Evolutionary conservation across 35 echinoderm and acorn worm genomes (phyloP), one percentile per base, ranked within the genome.

Genomic region (Lytechinus variegatus): DNA sequence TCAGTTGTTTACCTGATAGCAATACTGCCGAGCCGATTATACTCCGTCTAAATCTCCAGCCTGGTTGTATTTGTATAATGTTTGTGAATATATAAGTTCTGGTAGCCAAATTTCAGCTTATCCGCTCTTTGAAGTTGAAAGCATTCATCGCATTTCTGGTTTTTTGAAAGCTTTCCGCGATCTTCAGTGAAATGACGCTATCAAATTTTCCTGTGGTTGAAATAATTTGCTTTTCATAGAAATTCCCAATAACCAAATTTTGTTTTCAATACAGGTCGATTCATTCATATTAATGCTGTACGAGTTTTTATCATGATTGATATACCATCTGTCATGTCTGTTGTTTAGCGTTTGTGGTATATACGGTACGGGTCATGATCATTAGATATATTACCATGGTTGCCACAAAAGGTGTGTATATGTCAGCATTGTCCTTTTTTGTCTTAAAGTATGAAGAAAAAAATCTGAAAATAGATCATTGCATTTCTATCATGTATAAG

Each of bases 1-100:
- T 79, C 66, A 79, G 66, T 79, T 79, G 66, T 79, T 79, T 79
- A 79, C 66, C 66, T 79, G 66, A 79, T 24, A 79, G 66, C 56
- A 10, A 58, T 16, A 79, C 66, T 79, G 16, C 14, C 6, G 19
- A 79, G n/a, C 66, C 66, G 33, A 44, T 44, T 44, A 79, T 24
- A 79, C 16, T 79, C 8, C 19, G 19, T 79, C 16, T 79, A 79
- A 79, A 79, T 79, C 66, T 79, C 66, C 5, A 79, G 66, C 24
- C 66, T 79, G 66, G 66, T 24, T 79, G 19, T 6, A 79, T 79
- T n/a, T 14, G 14, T 44, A 44, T 44, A 44, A 44, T 44, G 33
- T 44, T 44, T 44, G 33, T 44, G 0, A 44, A 44, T 44, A 44
- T 44, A 1, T 44, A 44, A 79, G 66, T 24, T 24, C 66, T 24